Percentiles rank a stretch among this genome's conserved stretches.
These are phyloP conservation scores for Wasmannia auropunctata DNA, from an alignment of 1,140 invertebrate species.

Conservation along the genomic window DNA sequence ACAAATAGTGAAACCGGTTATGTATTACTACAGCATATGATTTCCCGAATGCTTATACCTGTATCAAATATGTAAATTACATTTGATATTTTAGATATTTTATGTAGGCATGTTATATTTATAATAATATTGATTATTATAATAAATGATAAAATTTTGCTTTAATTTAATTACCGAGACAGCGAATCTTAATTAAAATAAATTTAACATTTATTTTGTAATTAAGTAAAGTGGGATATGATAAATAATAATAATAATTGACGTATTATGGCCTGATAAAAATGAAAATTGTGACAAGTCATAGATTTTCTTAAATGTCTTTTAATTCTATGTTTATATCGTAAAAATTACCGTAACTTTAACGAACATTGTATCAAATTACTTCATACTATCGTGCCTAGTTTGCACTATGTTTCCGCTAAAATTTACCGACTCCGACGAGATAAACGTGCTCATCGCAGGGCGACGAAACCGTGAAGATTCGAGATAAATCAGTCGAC, in stretches of 20 bases:
- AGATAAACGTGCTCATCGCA: constrained; percentile 2
- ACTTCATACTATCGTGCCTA: neutral
- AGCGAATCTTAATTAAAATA: neutral
- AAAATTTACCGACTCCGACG: constrained; percentile 29
- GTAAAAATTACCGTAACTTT: neutral
- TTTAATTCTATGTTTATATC: neutral
- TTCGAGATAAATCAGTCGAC: constrained; percentile 40
- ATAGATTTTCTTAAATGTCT: neutral
- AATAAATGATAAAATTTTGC: neutral
- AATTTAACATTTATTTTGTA: neutral
- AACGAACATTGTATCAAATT: neutral
- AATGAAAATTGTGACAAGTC: neutral
- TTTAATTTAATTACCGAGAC: neutral
- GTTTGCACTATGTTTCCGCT: neutral
- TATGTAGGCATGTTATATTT: too few relatives aligned
- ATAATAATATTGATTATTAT: too few relatives aligned
- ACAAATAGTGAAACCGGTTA: constrained; percentile 21
- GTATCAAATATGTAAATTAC: neutral
- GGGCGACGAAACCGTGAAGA: constrained; percentile 20
- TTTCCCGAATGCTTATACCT: neutral
- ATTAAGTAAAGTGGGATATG: neutral
- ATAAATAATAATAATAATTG: neutral
- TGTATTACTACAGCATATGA: neutral
- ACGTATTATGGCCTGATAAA: neutral
- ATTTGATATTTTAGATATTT: neutral